Conservation (phyloP, 37 sponge, comb jelly and placozoan genomes). For the Dysidea cf. avara region DNA sequence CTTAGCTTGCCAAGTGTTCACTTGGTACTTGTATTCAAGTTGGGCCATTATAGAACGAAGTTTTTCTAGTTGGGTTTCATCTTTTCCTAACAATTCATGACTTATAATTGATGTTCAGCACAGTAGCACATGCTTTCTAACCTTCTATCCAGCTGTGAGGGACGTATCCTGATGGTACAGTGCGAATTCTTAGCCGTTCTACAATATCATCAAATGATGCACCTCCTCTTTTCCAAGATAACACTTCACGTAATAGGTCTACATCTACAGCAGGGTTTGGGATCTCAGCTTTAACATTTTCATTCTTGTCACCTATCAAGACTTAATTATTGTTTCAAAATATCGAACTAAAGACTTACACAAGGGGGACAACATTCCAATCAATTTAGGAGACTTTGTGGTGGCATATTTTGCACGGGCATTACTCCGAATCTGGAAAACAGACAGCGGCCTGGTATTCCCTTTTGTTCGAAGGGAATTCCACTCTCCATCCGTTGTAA, state of each 20-base stretch:
- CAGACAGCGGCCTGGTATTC: not conserved
- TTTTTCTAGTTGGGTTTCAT: too few species aligned
- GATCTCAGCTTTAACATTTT: not conserved
- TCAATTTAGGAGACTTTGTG: not conserved
- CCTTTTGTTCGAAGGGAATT: conserved; percentile 5
- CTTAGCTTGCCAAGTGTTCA: too few species aligned
- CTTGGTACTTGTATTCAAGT: too few species aligned
- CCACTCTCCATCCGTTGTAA: conserved; percentile 1
- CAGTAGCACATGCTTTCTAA: too few species aligned
- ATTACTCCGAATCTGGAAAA: conserved; percentile 1
- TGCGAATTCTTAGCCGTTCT: not conserved
- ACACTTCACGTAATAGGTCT: not conserved
- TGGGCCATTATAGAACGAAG: too few species aligned
- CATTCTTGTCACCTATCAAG: not conserved
- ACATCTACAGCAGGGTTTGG: conserved; percentile 8
- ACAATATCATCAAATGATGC: not conserved
- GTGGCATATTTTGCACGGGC: not conserved
- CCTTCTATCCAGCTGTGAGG: too few species aligned
- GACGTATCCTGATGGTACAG: too few species aligned
- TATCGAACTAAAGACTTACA: too few species aligned
- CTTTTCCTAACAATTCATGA: too few species aligned
- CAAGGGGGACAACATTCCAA: conserved; percentile 1
- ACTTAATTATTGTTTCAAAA: not conserved
- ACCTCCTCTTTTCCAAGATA: conserved; percentile 5
- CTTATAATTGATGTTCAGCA: too few species aligned